Conservation (phyloP, 2,797 vertebrate species). For the Oreochromis grahami region DNA sequence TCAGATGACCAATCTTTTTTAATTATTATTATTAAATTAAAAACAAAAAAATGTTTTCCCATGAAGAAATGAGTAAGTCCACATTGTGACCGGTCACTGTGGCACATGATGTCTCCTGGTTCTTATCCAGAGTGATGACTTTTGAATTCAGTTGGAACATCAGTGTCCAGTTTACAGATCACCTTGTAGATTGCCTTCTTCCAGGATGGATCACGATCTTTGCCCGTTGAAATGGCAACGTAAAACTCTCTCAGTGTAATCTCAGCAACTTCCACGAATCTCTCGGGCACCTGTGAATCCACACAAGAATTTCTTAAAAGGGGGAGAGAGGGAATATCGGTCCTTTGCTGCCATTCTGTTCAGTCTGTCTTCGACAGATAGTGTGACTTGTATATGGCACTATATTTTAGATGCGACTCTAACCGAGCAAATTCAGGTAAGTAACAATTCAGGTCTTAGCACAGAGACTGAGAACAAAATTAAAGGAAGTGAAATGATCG, state of each 20-base stretch:
- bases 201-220: constrained; percentile 88
- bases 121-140: constrained; percentile 57
- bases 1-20: not conserved
- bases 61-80: constrained; percentile 17
- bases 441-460: not conserved
- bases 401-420: not conserved
- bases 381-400: not conserved
- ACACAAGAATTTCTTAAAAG: not conserved
- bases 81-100: constrained; percentile 27
- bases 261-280: constrained; percentile 86
- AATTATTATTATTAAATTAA: not conserved
- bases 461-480: not conserved
- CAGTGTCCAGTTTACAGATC: constrained; percentile 90
- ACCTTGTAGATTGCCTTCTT: constrained; percentile 96
- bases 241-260: constrained; percentile 89
- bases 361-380: not conserved
- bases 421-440: constrained; percentile 3
- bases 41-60: not conserved
- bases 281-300: constrained; percentile 81
- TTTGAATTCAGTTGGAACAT: constrained; percentile 84
- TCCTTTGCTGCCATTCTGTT: not conserved
- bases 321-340: not conserved
- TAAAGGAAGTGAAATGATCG: not conserved
- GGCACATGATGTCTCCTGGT: not conserved
- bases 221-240: constrained; percentile 79